Evolutionary conservation across 2,888 invertebrate species (phyloP), one percentile per base, ranked within the genome.

Genomic region (Thyatira batis): DNA sequence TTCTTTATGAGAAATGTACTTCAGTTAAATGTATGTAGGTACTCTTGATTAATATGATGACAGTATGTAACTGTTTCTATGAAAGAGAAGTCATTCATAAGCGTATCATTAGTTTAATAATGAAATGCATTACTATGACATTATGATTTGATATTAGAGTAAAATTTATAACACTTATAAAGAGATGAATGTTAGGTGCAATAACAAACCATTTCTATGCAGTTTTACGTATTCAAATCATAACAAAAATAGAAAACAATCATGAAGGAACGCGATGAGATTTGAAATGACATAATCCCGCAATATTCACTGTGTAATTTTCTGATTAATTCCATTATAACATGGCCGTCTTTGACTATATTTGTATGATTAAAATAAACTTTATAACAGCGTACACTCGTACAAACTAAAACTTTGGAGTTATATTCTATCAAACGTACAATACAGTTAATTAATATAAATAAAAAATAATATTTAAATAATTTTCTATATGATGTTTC

Each of bases 1-100:
- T 78, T 76, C 82, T 82, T 82, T 76, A 79, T 78, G 76, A 73
- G 72, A 76, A 71, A 68, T 61, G 56, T 57, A 54, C 51, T 55
- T 52, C 54, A 39, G 53, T 54, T 58, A 58, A 49, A 44, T 44
- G 39, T 43, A 13, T 43, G 39, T 43, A 44, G 20, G 11, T 20
- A 11, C 44, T 20, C 45, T 51, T 28, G 17, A 54, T 51, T 28
- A 46, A 43, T 33, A 50, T 33, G 46, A 28, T 51, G 51, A 49
- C 51, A 52, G 20, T 20, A n/a, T n/a, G n/a, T n/a, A 51, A 21
- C 27, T 48, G 8, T 27, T 25, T 11, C 3, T 21, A 48, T 9
- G 27, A 23, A 20, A 13, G 27, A 20, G 48, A 20, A 48, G 4
- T 9, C 10, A 27, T 48, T 48, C 28, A 28, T 9, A 9, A 43